Conservation (phyloP, 2,797 vertebrate genomes). For the Chaenodraco wilsoni region DNA sequence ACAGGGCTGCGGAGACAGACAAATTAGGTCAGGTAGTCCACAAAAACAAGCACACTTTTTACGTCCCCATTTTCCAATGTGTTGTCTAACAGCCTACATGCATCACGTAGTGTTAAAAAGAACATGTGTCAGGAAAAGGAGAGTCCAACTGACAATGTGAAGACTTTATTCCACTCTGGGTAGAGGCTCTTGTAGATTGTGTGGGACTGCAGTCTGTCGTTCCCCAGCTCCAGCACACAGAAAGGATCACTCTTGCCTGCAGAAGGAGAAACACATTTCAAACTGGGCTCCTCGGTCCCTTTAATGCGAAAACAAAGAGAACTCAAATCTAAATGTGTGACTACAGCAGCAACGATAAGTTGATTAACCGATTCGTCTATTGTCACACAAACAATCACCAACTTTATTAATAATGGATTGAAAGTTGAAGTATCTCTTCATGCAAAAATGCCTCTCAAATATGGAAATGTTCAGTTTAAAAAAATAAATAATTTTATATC, state of each 20-base stretch:
- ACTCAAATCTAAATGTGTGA: neutral
- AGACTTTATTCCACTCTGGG: constrained; percentile 97
- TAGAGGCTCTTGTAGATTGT: constrained; percentile 95
- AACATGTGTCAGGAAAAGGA: neutral
- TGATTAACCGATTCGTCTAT: too few relatives aligned
- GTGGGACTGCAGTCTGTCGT: constrained; percentile 92
- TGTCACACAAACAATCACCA: too few relatives aligned
- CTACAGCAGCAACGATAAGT: too few relatives aligned
- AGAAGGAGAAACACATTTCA: constrained; percentile 17
- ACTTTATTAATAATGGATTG: too few relatives aligned
- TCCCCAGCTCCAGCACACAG: constrained; percentile 93
- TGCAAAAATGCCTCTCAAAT: too few relatives aligned
- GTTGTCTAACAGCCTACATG: neutral
- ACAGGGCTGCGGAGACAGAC: constrained; percentile 85
- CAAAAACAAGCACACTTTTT: neutral
- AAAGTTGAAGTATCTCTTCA: too few relatives aligned
- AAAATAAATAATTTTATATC: too few relatives aligned
- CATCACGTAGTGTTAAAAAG: neutral
- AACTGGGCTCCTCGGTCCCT: neutral
- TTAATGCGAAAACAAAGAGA: neutral
- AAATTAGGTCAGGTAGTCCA: constrained; percentile 13
- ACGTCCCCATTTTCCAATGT: neutral
- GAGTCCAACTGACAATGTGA: constrained; percentile 91
- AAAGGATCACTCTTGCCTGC: constrained; percentile 98
- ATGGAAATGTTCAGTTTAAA: too few relatives aligned